Evolutionary conservation across 2,888 invertebrate genomes (phyloP).

Genomic region (Trachelus troglodyta): DNA sequence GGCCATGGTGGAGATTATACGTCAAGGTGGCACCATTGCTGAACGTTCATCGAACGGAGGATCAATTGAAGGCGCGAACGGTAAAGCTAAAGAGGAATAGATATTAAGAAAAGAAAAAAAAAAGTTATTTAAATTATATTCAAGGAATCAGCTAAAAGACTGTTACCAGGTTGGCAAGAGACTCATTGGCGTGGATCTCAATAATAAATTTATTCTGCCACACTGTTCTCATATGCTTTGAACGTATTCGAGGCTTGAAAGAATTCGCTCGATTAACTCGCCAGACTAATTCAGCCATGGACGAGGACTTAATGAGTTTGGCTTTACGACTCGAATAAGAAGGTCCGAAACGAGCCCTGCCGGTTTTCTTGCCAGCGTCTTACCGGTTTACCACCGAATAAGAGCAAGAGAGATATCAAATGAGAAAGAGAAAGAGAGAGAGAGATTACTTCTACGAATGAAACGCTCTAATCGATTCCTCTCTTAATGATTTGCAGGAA

Average conservation of each 20-base stretch:
- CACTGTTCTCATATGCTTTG: neutral
- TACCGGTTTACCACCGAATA: neutral
- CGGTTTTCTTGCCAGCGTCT: conserved; percentile 21
- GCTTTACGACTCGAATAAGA: neutral
- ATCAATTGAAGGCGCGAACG: conserved; percentile 87
- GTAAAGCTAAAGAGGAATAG: conserved; percentile 65
- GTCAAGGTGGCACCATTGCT: conserved; percentile 92
- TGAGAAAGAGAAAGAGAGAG: neutral
- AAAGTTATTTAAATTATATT: neutral
- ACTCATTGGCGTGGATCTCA: neutral
- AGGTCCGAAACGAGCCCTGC: neutral
- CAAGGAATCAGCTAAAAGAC: neutral
- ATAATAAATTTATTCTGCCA: neutral
- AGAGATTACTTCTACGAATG: neutral
- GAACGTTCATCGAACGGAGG: conserved; percentile 94
- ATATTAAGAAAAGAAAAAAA: neutral
- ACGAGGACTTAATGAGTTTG: neutral
- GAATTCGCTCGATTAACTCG: neutral
- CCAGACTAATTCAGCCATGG: neutral
- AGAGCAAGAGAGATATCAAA: neutral
- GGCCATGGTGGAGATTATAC: conserved; percentile 98
- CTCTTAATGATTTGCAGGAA: conserved; percentile 71
- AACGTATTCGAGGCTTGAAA: neutral
- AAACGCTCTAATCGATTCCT: neutral
- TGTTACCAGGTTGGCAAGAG: neutral